Evolutionary conservation across 1,140 invertebrate species (phyloP), one percentile per base, ranked within the genome.

Genomic region (Apocrypta bakeri): DNA sequence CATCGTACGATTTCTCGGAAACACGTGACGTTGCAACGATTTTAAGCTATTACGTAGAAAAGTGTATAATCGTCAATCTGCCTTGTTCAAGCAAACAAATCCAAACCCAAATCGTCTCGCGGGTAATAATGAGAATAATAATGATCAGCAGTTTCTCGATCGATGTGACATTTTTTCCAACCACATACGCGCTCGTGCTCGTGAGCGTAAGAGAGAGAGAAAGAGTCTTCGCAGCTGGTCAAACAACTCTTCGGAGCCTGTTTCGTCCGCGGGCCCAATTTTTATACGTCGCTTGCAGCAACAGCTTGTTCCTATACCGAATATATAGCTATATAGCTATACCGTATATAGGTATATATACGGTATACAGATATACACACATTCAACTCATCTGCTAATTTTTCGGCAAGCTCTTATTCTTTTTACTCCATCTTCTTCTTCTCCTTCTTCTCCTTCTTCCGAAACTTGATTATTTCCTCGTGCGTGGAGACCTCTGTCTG

Each of bases 181-280:
- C 21, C 48, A 17, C 48, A 56, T 56, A 4, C 4, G 21, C 42
- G 21, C 33, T 0, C 33, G 2, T 1, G 17, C 31, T 37, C 12
- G 33, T 21, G 33, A 73, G 71, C 12, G 68, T 4, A 14, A 17
- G 14, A 21, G 14, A 21, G 48, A 56, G 48, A 56, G 48, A 56
- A 14, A 37, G 37, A 74, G 37, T 0, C 40, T 31, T 37, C 29
- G 71, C 79, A 81, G 79, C 79, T 81, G 71, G 79, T 81, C 71
- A 81, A 81, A 81, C 79, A 81, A 81, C 79, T 81, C 69, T 25
- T n/a, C 6, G 14, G 79, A 66, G 79, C 79, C 56, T 80, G 78
- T 79, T 79, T 79, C 68, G 71, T 31, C 33, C 12, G 68, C 77
- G 66, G 77, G 66, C 31, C 68, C 78, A 72, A 79, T 79, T 79